These are phyloP conservation scores for Tribolium freemani DNA, from an alignment of 2,888 invertebrate genomes.

Conservation along the genomic window DNA sequence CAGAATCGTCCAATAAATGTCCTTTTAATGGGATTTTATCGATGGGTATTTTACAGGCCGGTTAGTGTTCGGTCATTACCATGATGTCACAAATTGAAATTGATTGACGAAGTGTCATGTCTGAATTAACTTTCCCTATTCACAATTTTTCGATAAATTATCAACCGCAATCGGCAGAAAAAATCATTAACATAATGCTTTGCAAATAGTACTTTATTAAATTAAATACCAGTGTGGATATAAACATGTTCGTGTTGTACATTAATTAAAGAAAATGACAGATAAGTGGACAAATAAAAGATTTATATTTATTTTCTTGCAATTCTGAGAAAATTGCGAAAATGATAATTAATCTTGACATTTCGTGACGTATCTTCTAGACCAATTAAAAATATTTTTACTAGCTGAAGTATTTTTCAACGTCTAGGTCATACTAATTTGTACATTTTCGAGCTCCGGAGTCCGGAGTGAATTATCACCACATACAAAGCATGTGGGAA, in stretches of 20 bases:
- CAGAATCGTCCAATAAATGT: slow-evolving; percentile 16
- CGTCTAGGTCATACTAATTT: background rate
- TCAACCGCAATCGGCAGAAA: background rate
- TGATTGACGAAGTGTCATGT: slow-evolving; percentile 6
- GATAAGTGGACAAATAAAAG: background rate
- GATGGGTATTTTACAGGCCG: slow-evolving; percentile 21
- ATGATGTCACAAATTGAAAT: slow-evolving; percentile 1
- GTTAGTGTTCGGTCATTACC: slow-evolving; percentile 12
- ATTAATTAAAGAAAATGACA: background rate
- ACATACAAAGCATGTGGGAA: background rate
- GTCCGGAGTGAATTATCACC: background rate
- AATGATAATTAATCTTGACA: background rate
- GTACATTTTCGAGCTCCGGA: background rate
- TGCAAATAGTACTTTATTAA: background rate
- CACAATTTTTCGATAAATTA: background rate
- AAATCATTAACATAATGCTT: background rate
- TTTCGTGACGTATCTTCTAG: background rate
- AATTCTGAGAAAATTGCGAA: background rate
- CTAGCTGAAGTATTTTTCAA: background rate
- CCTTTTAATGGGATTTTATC: slow-evolving; percentile 18
- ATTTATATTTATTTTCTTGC: background rate
- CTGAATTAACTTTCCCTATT: slow-evolving; percentile 1
- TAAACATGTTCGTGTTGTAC: background rate
- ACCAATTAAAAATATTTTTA: background rate
- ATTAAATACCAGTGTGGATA: background rate